A percentile compares a stretch with the other conserved stretches of the same genome.
Evolutionary conservation across 1,140 invertebrate species (phyloP).

Genomic region (Tetragnatha versicolor): DNA sequence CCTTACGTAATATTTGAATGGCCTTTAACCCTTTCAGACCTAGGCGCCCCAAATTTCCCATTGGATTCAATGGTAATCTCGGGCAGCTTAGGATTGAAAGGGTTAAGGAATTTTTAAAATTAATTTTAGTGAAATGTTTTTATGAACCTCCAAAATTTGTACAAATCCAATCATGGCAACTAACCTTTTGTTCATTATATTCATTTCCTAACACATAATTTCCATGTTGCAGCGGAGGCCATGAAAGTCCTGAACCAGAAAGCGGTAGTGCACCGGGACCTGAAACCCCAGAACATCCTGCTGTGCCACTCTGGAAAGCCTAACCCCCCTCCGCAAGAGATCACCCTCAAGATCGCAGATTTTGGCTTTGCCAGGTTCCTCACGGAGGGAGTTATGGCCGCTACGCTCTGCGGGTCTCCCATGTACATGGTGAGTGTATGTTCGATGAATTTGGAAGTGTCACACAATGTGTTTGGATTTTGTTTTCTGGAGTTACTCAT

Average conservation of each 20-base stretch:
- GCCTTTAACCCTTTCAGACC: too few species aligned
- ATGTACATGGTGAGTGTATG: conserved; percentile 92
- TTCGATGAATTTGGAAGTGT: too few species aligned
- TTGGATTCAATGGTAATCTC: too few species aligned
- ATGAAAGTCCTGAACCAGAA: conserved; percentile 96
- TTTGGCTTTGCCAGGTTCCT: conserved; percentile 99
- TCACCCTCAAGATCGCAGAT: conserved; percentile 90
- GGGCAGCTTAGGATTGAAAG: too few species aligned
- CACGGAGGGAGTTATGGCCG: conserved; percentile 99
- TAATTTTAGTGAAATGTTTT: too few species aligned
- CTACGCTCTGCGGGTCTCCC: conserved; percentile 97
- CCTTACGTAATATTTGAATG: too few species aligned
- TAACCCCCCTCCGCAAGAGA: conserved; percentile 87
- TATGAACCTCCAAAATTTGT: too few species aligned
- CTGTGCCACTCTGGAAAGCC: conserved; percentile 68
- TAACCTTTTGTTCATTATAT: too few species aligned
- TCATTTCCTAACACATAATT: neutral
- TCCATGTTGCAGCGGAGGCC: conserved; percentile 78
- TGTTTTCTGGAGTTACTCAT: neutral
- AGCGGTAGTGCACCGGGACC: conserved; percentile 97
- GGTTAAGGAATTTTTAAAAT: too few species aligned
- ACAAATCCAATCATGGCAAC: too few species aligned
- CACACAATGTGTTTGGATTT: neutral
- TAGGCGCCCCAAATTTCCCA: too few species aligned
- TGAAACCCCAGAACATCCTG: conserved; percentile 79